Evolutionary conservation across 2,888 invertebrate species (phyloP).

Genomic region (Orthonychiurus folsomi): DNA sequence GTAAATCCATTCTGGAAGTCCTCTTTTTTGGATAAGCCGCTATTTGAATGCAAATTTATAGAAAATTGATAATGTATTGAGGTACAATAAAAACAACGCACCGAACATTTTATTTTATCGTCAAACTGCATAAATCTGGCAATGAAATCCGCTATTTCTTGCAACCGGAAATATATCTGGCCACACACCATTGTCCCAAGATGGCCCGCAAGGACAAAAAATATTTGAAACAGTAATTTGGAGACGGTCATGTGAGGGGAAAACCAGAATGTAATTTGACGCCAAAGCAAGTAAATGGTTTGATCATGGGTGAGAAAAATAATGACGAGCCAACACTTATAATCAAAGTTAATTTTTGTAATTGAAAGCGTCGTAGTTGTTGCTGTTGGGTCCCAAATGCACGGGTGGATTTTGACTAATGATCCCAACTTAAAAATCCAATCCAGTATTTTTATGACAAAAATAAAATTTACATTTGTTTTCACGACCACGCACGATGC

Average conservation of each 20-base stretch:
- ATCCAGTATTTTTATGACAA: neutral
- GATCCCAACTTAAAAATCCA: neutral
- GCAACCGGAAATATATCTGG: neutral
- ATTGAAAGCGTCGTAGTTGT: neutral
- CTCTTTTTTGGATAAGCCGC: neutral
- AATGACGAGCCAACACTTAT: neutral
- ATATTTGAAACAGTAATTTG: neutral
- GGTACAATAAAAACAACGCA: neutral
- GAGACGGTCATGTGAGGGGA: neutral
- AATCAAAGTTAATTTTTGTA: neutral
- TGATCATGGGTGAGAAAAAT: neutral
- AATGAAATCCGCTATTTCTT: neutral
- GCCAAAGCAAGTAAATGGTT: neutral
- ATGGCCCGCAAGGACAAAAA: neutral
- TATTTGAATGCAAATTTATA: neutral
- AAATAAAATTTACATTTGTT: too few species aligned
- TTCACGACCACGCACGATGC: too few species aligned
- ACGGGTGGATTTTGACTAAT: neutral
- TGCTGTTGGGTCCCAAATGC: neutral
- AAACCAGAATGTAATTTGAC: neutral
- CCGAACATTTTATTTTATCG: neutral
- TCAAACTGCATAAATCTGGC: neutral
- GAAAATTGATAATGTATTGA: neutral
- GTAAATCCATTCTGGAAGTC: neutral
- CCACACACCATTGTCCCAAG: neutral